Conservation (phyloP, 2,113 vertebrate species). For the Lipophrys pholis region DNA sequence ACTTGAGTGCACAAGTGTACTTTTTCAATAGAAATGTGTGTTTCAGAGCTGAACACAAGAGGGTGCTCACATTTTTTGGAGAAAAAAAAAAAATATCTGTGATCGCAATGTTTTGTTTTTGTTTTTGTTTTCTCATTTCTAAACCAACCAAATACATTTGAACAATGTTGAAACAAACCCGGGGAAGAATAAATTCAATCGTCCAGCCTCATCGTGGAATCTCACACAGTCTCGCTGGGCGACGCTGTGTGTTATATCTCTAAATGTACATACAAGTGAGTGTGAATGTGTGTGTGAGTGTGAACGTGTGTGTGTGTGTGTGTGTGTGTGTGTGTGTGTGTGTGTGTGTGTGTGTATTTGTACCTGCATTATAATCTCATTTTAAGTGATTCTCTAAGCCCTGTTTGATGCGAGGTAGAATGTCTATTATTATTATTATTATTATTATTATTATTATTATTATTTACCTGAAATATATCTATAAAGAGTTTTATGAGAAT, state of each 20-base stretch:
- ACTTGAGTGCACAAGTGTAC: too few species aligned
- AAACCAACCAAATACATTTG: conserved; percentile 48
- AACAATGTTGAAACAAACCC: conserved; percentile 14
- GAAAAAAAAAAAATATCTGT: conserved; percentile 23
- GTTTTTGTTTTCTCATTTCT: conserved; percentile 11
- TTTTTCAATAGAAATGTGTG: conserved; percentile 18
- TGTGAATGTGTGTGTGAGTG: conserved; percentile 16
- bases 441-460: conserved; percentile 24
- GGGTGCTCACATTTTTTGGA: conserved; percentile 14
- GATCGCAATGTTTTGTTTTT: conserved; percentile 47
- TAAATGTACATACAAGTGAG: conserved; percentile 51
- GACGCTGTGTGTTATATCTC: conserved; percentile 62
- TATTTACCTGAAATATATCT: conserved; percentile 59
- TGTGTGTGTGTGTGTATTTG: conserved; percentile 27
- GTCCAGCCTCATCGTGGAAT: conserved; percentile 31
- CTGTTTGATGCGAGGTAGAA: conserved; percentile 51
- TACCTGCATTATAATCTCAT: conserved; percentile 45
- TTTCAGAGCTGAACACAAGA: conserved; percentile 30
- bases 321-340: conserved; percentile 10
- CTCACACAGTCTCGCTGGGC: conserved; percentile 71
- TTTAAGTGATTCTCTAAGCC: conserved; percentile 47
- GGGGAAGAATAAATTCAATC: conserved; percentile 18
- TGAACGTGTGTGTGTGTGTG: background rate
- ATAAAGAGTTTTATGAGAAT: conserved; percentile 49
- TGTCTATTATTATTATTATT: background rate